Evolutionary conservation across 2,888 invertebrate genomes (phyloP).

Genomic region (Corbicula japonica): DNA sequence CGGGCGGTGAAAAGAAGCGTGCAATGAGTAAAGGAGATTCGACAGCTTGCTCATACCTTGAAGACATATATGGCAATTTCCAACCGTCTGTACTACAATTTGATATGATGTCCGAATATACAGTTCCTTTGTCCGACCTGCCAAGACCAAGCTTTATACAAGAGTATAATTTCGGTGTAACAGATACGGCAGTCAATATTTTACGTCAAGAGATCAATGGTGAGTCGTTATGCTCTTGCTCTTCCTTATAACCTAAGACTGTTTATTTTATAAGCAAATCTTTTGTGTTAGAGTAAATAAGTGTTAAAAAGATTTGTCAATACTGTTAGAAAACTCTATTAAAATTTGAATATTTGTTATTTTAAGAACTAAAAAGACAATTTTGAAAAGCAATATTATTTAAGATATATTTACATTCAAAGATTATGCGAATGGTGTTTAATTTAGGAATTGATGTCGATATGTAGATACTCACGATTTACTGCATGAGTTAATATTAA

Average conservation of each 20-base stretch:
- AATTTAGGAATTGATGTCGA: too few relatives aligned
- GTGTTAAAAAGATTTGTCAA: not conserved
- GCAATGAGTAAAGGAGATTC: not conserved
- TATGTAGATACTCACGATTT: too few relatives aligned
- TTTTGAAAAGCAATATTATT: too few relatives aligned
- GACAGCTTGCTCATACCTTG: not conserved
- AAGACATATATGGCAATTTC: conserved; percentile 31
- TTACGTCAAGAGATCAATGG: not conserved
- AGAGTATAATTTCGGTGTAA: conserved; percentile 26
- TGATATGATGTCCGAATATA: conserved; percentile 3
- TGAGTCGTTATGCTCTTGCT: not conserved
- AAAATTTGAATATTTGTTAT: not conserved
- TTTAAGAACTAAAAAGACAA: not conserved
- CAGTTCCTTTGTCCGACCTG: not conserved
- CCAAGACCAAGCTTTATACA: conserved; percentile 8
- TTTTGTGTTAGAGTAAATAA: too few relatives aligned
- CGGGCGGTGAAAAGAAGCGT: conserved; percentile 9
- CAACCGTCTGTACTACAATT: conserved; percentile 14
- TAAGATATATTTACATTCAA: too few relatives aligned
- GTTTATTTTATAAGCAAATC: too few relatives aligned
- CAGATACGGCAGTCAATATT: conserved; percentile 1
- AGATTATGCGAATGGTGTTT: too few relatives aligned
- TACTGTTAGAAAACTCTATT: not conserved
- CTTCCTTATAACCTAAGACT: too few relatives aligned
- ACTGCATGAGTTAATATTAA: too few relatives aligned